Conservation (phyloP, 2,888 invertebrate genomes). For the Schizaphis graminum region DNA sequence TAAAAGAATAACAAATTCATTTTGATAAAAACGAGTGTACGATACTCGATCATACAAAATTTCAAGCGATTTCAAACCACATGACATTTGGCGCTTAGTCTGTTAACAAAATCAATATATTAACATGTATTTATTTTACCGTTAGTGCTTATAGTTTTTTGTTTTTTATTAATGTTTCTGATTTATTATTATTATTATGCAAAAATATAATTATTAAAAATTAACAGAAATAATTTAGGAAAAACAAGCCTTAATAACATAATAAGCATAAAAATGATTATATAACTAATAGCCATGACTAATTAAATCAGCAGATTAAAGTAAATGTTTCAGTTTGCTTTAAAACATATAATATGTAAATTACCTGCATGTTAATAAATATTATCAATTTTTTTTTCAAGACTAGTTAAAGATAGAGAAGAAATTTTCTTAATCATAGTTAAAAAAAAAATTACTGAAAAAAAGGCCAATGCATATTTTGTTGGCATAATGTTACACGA, state of each 20-base stretch:
- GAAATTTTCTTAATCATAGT: background rate
- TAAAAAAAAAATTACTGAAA: conserved; percentile 18
- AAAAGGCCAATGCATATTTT: background rate
- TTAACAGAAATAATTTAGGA: background rate
- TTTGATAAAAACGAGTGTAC: background rate
- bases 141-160: background rate
- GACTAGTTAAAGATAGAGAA: conserved; percentile 36
- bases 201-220: conserved; percentile 25
- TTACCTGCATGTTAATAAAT: background rate
- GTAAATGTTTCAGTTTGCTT: background rate
- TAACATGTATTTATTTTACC: background rate
- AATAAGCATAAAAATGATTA: background rate
- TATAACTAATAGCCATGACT: background rate
- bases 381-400: background rate
- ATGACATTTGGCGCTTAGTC: background rate
- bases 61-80: background rate
- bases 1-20: background rate
- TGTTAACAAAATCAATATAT: conserved; percentile 36
- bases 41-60: background rate
- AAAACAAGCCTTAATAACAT: background rate
- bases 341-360: background rate
- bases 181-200: background rate
- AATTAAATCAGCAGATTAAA: background rate
- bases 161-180: background rate
- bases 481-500: background rate